phyloP scores from a whole-genome alignment of 1,140 invertebrate species.

The Diuraphis noxia region DNA sequence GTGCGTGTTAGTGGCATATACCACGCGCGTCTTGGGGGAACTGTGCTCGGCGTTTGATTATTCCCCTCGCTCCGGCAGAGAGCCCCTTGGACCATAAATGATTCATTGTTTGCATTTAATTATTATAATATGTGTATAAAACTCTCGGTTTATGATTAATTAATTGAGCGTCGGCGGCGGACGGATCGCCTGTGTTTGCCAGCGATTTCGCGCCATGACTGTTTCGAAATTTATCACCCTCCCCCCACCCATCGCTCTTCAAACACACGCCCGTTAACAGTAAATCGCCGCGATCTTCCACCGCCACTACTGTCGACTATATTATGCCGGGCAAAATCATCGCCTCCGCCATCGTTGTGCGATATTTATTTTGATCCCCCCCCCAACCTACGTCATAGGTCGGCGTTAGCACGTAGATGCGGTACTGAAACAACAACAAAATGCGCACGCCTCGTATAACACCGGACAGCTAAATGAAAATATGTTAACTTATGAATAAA shows the following conservation, averaged over 20 bases:
- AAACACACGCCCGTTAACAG: neutral
- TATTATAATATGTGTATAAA: conserved; percentile 34
- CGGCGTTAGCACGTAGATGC: too few species aligned
- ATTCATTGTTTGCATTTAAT: conserved; percentile 51
- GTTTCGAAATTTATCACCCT: conserved; percentile 34
- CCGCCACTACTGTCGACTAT: neutral
- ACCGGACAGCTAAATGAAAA: neutral
- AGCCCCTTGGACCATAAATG: conserved; percentile 27
- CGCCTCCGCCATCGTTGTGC: neutral
- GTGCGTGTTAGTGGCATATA: neutral
- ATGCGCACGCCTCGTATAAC: neutral
- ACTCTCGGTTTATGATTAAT: conserved; percentile 44
- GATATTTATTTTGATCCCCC: neutral
- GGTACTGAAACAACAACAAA: conserved; percentile 17
- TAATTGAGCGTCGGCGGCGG: conserved; percentile 29
- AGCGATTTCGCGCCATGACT: conserved; percentile 41
- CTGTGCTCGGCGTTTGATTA: neutral
- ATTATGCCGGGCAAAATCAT: neutral
- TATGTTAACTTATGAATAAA: neutral
- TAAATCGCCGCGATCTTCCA: neutral
- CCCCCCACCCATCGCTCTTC: neutral
- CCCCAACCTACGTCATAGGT: too few species aligned
- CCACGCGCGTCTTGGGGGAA: neutral
- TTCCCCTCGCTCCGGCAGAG: neutral
- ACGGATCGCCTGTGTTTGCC: conserved; percentile 43